Base-by-base conservation (phyloP, 2,113 vertebrate species). In the Marmota monax region DNA sequence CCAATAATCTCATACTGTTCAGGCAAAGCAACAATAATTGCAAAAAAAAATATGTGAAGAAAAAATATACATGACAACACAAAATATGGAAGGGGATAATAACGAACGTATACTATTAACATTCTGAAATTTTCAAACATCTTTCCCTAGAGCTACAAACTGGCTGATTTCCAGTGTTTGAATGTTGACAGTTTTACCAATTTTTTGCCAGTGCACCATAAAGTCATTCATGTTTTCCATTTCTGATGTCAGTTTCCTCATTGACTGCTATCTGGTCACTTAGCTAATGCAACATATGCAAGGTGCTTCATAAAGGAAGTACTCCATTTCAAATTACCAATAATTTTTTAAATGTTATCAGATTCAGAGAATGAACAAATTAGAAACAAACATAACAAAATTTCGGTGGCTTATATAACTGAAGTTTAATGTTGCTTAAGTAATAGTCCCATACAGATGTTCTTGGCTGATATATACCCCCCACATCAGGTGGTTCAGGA, bases 1-100 rank as follows among this genome's bases (percentile, higher is more conserved):
- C 4, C 7, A 79, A 87, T 58, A 17, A 25, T 70, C 45, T 45
- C 45, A 84, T 70, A 84, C 1, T 48, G 17, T 94, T 89, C 7
- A 39, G 61, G 13, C 9, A 89, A 84, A 72, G 77, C 27, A 69
- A 74, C 1, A 86, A 12, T n/a, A 91, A 86, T 79, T 83, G 2
- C 90, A 79, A 51, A 45, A 45, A 45, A 69, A 69, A 56, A 42
- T 94, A 85, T 23, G 25, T 95, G 32, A 96, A 83, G 74, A 86
- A 39, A 93, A 88, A 86, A 90, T 70, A 82, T 25, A 23, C 5
- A 37, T 20, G 39, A 29, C 0, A 69, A 74, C 48, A 70, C 2
- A 83, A 84, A 89, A 84, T 80, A 58, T 78, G 34, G 4, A 18
- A 77, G 27, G 14, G 1, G 2, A 1, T 39, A 37, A 80, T 27